phyloP scores from a whole-genome alignment of 2,113 vertebrate genomes.

The Mesoclemmys tuberculata region DNA sequence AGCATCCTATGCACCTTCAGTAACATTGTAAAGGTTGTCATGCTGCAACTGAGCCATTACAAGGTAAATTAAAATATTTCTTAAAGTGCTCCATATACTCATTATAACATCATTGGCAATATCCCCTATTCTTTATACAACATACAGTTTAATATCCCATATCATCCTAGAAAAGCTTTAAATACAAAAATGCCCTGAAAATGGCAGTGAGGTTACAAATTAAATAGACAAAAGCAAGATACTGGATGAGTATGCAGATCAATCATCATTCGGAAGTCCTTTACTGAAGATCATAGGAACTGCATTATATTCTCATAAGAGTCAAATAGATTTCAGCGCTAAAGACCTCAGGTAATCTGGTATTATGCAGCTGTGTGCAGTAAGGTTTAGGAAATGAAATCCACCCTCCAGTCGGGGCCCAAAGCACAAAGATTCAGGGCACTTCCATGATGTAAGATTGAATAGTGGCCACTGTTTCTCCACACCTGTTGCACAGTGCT shows the following conservation, averaged over 20 bases:
- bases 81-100: not conserved
- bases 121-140: not conserved
- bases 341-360: not conserved
- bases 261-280: not conserved
- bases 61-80: not conserved
- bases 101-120: not conserved
- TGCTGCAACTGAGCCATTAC: not conserved
- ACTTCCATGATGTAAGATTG: not conserved
- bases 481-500: not conserved
- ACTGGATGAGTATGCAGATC: too few species aligned
- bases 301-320: not conserved
- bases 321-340: not conserved
- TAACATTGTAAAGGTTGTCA: not conserved
- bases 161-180: not conserved
- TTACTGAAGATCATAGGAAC: not conserved
- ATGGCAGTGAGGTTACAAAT: slow-evolving; percentile 17
- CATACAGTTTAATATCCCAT: not conserved
- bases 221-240: not conserved
- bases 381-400: not conserved
- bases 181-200: not conserved
- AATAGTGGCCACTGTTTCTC: not conserved
- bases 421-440: not conserved
- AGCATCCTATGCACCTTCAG: not conserved
- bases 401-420: not conserved
- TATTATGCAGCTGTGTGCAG: not conserved